A percentile compares a stretch with the other conserved stretches of the same genome.
Conservation (phyloP, 2,888 invertebrate genomes). For the Parnassius glacialis region DNA sequence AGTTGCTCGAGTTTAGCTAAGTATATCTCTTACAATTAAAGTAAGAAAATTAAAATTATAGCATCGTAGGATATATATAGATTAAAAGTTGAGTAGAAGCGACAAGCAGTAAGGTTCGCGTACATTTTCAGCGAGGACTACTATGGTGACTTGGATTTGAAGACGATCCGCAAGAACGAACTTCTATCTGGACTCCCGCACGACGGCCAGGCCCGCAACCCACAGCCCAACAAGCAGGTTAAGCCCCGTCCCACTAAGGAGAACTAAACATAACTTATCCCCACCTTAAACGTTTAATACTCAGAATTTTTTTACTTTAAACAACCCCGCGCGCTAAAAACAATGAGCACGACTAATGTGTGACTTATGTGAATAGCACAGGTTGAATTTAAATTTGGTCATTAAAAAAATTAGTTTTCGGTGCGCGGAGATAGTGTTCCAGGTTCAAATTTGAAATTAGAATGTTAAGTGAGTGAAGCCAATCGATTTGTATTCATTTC, state of each 20-base stretch:
- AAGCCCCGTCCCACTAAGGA: constrained; percentile 81
- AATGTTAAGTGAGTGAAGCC: constrained; percentile 60
- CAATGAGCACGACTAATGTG: constrained; percentile 32
- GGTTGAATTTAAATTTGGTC: constrained; percentile 37
- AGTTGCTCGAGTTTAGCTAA: constrained; percentile 63
- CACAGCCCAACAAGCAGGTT: constrained; percentile 70
- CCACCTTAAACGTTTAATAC: constrained; percentile 69
- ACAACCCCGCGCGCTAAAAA: constrained; percentile 54
- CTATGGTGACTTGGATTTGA: constrained; percentile 96
- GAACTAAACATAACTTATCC: constrained; percentile 55
- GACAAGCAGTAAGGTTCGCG: constrained; percentile 74
- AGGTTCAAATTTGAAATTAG: constrained; percentile 61
- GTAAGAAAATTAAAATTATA: constrained; percentile 28
- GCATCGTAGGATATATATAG: constrained; percentile 18
- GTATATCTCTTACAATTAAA: constrained; percentile 35
- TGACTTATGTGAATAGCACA: constrained; percentile 31
- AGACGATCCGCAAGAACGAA: constrained; percentile 96
- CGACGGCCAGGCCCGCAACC: constrained; percentile 74
- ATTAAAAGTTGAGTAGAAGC: constrained; percentile 54
- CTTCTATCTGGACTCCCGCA: constrained; percentile 89
- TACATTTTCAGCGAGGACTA: constrained; percentile 94
- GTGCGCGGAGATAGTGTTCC: constrained; percentile 57
- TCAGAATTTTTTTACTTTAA: constrained; percentile 57
- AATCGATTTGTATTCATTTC: constrained; percentile 71
- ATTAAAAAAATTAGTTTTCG: constrained; percentile 46